Percentiles rank a stretch among this genome's conserved stretches.
Evolutionary conservation across 2,797 vertebrate species (phyloP).

Genomic region (Nannoperca obscura): DNA sequence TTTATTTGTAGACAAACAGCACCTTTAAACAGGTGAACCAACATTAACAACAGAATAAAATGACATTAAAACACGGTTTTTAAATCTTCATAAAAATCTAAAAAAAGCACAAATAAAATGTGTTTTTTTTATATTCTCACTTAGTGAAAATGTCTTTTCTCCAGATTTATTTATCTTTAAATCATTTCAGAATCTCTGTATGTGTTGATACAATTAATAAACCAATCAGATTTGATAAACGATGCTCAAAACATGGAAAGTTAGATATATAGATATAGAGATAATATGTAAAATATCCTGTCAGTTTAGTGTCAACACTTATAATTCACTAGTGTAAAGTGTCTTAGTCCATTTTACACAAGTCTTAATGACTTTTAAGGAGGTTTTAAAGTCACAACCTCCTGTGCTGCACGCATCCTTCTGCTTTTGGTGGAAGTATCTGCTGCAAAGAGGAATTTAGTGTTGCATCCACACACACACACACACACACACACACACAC

Average conservation of each 20-base stretch:
- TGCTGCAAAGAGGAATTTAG: slow-evolving; percentile 10
- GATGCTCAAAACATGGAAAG: background rate
- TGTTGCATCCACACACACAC: slow-evolving; percentile 20
- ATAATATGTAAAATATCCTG: background rate
- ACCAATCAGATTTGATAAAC: background rate
- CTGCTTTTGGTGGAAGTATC: slow-evolving; percentile 14
- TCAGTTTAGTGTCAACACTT: background rate
- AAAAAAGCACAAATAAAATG: too few relatives aligned
- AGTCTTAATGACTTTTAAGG: too few relatives aligned
- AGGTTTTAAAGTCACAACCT: background rate
- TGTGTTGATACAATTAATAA: background rate
- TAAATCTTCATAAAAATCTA: background rate
- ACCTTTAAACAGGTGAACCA: background rate
- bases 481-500: slow-evolving; percentile 38
- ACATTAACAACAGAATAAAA: background rate
- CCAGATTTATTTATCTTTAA: too few relatives aligned
- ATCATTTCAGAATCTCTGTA: background rate
- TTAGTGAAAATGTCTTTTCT: background rate
- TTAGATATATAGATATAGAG: background rate
- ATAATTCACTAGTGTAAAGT: background rate
- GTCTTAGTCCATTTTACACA: background rate
- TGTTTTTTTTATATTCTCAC: too few relatives aligned
- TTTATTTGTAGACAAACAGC: background rate
- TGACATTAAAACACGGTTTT: background rate
- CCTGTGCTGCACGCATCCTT: background rate